Conservation (phyloP, 1,140 invertebrate genomes). For the Laupala kohalensis region DNA sequence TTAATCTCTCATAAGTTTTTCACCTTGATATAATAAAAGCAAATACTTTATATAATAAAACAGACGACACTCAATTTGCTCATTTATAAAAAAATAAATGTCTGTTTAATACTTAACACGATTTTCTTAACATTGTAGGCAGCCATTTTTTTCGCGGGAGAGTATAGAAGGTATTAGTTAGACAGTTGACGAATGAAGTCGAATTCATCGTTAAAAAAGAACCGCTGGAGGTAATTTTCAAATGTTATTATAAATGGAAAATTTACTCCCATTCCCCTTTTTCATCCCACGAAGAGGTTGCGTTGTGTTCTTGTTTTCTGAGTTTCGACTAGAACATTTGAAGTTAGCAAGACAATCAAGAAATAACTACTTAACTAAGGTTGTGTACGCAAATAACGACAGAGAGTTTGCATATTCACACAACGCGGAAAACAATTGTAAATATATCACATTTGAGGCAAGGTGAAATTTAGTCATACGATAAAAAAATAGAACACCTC, state of each 20-base stretch:
- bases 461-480: background rate
- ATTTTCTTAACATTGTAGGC: background rate
- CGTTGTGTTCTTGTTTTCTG: background rate
- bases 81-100: background rate
- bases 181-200: background rate
- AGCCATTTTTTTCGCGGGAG: background rate
- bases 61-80: background rate
- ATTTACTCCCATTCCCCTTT: background rate
- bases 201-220: background rate
- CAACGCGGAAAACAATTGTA: background rate
- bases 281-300: background rate
- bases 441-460: background rate
- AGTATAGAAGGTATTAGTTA: background rate
- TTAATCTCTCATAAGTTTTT: background rate
- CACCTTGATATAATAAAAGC: background rate
- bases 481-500: background rate
- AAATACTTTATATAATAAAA: background rate
- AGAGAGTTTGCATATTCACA: background rate
- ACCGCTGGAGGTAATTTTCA: background rate
- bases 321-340: background rate
- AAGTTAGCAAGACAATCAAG: background rate
- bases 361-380: background rate
- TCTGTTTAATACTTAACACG: background rate
- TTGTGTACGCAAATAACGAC: background rate
- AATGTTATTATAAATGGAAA: background rate